Evolutionary conservation across 2,797 vertebrate genomes (phyloP), one percentile per base, ranked within the genome.

Genomic region (Typhlichthys subterraneus): DNA sequence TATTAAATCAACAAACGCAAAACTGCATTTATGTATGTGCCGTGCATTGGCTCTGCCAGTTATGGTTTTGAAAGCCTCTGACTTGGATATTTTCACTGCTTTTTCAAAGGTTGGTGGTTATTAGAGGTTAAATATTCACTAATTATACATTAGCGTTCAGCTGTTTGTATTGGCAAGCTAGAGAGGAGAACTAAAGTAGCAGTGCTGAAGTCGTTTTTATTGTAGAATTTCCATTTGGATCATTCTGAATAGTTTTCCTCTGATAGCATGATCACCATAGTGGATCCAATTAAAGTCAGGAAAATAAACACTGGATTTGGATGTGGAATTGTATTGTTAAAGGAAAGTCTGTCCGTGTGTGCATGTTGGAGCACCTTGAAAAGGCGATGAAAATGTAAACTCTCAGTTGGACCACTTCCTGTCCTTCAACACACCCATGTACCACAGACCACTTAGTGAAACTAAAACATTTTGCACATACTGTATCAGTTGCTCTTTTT

Each of bases 301-400:
- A 80, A 87, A 88, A 86, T 85, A 88, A 89, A 84, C 78, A 69
- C 45, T 0, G 33, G 52, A 49, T 19, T 33, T 11, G 56, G 68
- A 75, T 69, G 68, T 72, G 71, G 48, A 72, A 64, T 49, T 1
- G 23, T 56, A 68, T 79, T 76, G 81, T 80, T 75, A 74, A 81
- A 77, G 70, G 67, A 80, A 84, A 77, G 85, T 80, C 23, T 79
- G 73, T 83, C 66, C 80, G 84, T 75, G 73, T 86, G 78, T 86
- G 72, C 77, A 69, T 19, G 33, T 45, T 45, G 31, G 70, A 87
- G 81, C 77, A 86, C 79, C 79, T 83, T 77, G 50, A 82, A 80
- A 9, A 42, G 76, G 79, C 69, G 73, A 76, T 83, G 82, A 84
- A 87, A 85, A 81, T 87, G 88, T 86, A 90, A 89, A 91, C 59